Conservation (phyloP, 2,797 vertebrate genomes). For the Hirundo rustica region DNA sequence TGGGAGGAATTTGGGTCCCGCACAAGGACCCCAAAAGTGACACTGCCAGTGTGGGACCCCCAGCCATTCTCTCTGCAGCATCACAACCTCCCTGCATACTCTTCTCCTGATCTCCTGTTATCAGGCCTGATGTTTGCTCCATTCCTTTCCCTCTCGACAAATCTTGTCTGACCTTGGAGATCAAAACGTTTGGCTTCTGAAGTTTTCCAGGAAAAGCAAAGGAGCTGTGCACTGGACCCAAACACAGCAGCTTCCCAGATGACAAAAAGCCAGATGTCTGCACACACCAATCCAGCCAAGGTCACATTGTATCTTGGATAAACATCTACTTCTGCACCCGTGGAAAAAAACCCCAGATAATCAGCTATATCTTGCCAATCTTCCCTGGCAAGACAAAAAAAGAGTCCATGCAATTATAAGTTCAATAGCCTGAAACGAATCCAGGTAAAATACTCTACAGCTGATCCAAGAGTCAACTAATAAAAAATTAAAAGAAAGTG, state of each 20-base stretch:
- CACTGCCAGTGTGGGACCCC: rapidly evolving
- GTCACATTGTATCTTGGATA: not conserved
- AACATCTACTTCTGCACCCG: not conserved
- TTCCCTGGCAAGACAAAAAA: not conserved
- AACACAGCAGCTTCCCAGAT: not conserved
- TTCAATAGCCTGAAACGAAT: not conserved
- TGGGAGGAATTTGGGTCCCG: not conserved
- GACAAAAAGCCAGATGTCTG: not conserved
- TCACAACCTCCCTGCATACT: rapidly evolving
- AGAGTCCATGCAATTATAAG: not conserved
- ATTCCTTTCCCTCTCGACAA: not conserved
- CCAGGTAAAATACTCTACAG: not conserved
- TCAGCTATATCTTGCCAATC: not conserved
- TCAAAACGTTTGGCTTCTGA: rapidly evolving
- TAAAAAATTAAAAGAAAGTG: not conserved
- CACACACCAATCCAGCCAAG: not conserved
- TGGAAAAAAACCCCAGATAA: not conserved
- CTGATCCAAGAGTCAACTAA: not conserved
- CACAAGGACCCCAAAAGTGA: not conserved
- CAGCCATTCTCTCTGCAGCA: rapidly evolving
- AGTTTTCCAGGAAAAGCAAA: not conserved
- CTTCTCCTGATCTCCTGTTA: not conserved
- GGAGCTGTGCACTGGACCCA: not conserved
- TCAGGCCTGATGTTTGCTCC: rapidly evolving
- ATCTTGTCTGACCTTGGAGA: not conserved